These are phyloP conservation scores for Archips crataeganus DNA, from an alignment of 2,888 invertebrate genomes.

Conservation along the genomic window DNA sequence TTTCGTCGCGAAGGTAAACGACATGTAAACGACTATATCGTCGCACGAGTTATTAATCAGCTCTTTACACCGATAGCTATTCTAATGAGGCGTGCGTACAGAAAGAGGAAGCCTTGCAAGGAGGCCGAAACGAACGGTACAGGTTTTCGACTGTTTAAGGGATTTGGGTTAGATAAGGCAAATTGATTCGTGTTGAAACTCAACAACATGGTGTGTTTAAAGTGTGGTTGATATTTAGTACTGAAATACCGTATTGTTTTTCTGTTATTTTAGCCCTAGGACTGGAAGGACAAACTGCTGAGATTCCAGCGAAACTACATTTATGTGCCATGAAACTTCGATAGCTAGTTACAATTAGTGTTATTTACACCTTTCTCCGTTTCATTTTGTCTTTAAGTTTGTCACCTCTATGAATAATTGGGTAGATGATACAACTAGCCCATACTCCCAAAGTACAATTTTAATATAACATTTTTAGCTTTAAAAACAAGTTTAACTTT, in stretches of 20 bases:
- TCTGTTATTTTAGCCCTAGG: too few relatives aligned
- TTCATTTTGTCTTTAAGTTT: too few relatives aligned
- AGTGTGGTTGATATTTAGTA: not conserved
- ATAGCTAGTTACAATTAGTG: too few relatives aligned
- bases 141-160: constrained; percentile 36
- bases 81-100: constrained; percentile 79
- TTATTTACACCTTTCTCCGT: too few relatives aligned
- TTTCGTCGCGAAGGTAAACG: constrained; percentile 78
- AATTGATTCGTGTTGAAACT: constrained; percentile 24
- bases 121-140: constrained; percentile 79
- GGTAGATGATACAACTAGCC: too few relatives aligned
- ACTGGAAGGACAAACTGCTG: too few relatives aligned
- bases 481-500: too few relatives aligned
- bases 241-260: not conserved
- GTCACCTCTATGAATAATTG: too few relatives aligned
- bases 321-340: too few relatives aligned
- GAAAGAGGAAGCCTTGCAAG: constrained; percentile 69
- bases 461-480: too few relatives aligned
- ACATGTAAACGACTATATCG: constrained; percentile 78
- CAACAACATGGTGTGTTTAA: not conserved
- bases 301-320: too few relatives aligned
- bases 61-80: constrained; percentile 81
- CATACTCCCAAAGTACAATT: too few relatives aligned
- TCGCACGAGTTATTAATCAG: constrained; percentile 79
- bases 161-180: constrained; percentile 34